Base-by-base conservation (phyloP, 2,113 vertebrate genomes). In the Polyodon spathula region DNA sequence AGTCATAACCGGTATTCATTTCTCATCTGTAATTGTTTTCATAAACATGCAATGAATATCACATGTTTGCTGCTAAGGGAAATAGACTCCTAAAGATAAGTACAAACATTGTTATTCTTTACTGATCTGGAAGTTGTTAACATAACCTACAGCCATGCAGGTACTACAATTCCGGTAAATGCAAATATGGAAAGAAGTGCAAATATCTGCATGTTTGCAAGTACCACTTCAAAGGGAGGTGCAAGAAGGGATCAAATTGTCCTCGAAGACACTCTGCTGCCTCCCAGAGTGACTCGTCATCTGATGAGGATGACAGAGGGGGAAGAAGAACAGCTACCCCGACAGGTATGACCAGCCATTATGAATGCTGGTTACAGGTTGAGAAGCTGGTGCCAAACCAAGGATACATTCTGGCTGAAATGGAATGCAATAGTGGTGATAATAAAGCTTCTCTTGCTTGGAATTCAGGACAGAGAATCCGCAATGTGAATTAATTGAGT, bases 131-230 rank as follows among this genome's bases (percentile, higher is more conserved):
- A 27, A 27, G 27, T 27, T 27, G 3, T 27, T 27, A 27, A 27
- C 27, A 27, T 27, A 27, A 27, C 27, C 3, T 41, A 42, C 41
- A 65, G 10, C 70, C 71, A 8, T 86, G 84, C 59, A 66, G 6
- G 62, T 72, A 58, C 64, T 86, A 85, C 70, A 86, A 85, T 63
- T 27, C 37, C 0, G 56, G 71, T 1, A 1, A 48, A 48, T 86
- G 84, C 56, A 71, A 56, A 38, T 17, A 71, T 0, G 72, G 72
- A 1, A 2, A 3, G 0, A 60, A 7, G 6, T 86, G 84, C 58
- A 3, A 1, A 1, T 60, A 80, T 40, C 6, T 43, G 53, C 84
- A 86, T 16, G 6, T 82, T 6, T 86, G 84, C 67, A 73, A 66
- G 42, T 66, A 73, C 15, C 67, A 59, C 17, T 54, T 80, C 56